Conservation (phyloP, 2,797 vertebrate genomes). For the Aphelocoma californica region DNA sequence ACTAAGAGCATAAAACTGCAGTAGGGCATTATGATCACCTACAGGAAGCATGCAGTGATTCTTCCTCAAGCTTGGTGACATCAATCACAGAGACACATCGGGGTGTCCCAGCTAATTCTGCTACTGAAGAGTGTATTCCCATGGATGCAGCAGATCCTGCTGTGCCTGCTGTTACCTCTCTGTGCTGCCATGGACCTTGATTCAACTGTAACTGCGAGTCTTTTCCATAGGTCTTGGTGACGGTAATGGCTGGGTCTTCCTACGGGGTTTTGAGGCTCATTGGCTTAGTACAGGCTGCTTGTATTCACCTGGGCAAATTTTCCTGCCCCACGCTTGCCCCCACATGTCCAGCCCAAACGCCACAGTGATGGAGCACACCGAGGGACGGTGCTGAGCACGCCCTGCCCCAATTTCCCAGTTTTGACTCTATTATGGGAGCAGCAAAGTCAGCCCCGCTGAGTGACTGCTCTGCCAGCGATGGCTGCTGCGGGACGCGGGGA, state of each 20-base stretch:
- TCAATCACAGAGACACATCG: accelerated
- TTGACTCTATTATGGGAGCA: accelerated
- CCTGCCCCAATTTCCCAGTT: accelerated
- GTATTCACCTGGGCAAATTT: background rate
- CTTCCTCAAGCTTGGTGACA: background rate
- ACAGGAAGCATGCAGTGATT: background rate
- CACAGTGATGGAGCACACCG: accelerated
- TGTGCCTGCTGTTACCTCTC: too few relatives aligned
- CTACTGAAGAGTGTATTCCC: background rate
- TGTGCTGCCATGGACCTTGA: background rate
- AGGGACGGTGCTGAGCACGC: background rate
- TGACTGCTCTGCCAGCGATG: background rate
- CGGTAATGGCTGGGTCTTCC: background rate
- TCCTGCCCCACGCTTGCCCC: background rate
- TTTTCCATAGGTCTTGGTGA: background rate
- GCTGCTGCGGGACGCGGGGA: background rate
- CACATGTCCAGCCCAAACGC: accelerated
- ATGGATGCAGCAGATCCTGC: background rate
- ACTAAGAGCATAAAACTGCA: background rate
- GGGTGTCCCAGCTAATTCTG: background rate
- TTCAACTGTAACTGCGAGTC: background rate
- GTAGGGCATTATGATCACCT: background rate
- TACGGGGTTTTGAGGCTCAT: background rate
- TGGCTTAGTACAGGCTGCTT: background rate
- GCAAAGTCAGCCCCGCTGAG: background rate